These are phyloP conservation scores for Glaucopsyche alexis DNA, from an alignment of 2,888 invertebrate species.

Conservation along the genomic window DNA sequence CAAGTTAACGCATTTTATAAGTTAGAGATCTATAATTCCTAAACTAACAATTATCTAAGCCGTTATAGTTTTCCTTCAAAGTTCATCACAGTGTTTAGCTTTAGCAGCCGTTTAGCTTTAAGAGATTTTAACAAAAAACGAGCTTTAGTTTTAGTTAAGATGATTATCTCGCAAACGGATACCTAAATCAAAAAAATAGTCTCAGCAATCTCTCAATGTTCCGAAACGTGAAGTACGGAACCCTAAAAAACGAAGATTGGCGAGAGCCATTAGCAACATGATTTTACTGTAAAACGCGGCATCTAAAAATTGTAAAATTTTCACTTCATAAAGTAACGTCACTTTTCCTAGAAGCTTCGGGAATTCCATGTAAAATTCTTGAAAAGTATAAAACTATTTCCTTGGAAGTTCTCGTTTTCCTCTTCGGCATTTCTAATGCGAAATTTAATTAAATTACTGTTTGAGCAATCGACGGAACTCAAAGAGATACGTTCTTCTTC, in stretches of 20 bases:
- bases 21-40: too few species aligned
- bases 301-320: neutral
- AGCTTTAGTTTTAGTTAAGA: too few species aligned
- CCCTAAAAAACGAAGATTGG: too few species aligned
- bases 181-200: neutral
- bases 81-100: too few species aligned
- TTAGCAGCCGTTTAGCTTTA: too few species aligned
- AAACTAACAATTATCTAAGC: too few species aligned
- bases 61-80: too few species aligned
- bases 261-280: too few species aligned
- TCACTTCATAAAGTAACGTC: slow-evolving; percentile 10
- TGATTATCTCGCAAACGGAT: too few species aligned
- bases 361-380: slow-evolving; percentile 33
- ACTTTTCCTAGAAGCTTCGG: neutral
- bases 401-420: slow-evolving; percentile 53
- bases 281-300: neutral
- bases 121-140: too few species aligned
- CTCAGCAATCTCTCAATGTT: neutral
- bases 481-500: slow-evolving; percentile 47
- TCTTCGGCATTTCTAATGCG: slow-evolving; percentile 56
- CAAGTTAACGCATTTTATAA: too few species aligned
- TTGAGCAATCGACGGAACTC: slow-evolving; percentile 51
- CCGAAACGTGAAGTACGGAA: neutral
- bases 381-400: slow-evolving; percentile 41
- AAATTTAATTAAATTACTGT: slow-evolving; percentile 69